phyloP scores from a whole-genome alignment of 2,797 vertebrate species.

The Chiloscyllium punctatum region DNA sequence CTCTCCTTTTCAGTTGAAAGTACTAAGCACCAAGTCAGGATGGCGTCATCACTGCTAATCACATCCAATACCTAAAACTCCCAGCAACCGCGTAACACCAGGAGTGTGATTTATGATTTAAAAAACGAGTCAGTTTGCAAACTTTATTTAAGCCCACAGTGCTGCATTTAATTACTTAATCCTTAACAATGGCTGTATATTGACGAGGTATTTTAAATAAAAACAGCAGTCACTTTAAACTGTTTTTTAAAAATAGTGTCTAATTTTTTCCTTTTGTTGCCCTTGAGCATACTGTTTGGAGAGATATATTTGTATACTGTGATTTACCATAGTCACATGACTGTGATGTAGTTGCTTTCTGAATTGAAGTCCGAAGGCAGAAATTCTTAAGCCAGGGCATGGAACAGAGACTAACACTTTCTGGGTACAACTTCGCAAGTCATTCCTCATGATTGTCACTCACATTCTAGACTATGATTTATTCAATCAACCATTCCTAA shows the following conservation, averaged over 20 bases:
- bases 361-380: too few species aligned
- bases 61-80: background rate
- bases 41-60: background rate
- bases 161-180: background rate
- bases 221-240: background rate
- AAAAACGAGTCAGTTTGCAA: background rate
- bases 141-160: background rate
- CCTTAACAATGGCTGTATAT: background rate
- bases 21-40: background rate
- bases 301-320: too few species aligned
- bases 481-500: background rate
- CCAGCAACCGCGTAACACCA: too few species aligned
- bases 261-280: background rate
- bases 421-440: background rate
- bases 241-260: background rate
- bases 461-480: background rate
- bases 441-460: background rate
- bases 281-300: background rate
- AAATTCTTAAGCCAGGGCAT: too few species aligned
- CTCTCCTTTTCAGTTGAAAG: background rate
- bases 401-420: background rate
- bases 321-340: too few species aligned
- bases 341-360: too few species aligned
- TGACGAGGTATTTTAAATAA: background rate
- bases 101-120: background rate